phyloP scores from a whole-genome alignment of 2,888 invertebrate species.

The Lepeophtheirus nordmannii region DNA sequence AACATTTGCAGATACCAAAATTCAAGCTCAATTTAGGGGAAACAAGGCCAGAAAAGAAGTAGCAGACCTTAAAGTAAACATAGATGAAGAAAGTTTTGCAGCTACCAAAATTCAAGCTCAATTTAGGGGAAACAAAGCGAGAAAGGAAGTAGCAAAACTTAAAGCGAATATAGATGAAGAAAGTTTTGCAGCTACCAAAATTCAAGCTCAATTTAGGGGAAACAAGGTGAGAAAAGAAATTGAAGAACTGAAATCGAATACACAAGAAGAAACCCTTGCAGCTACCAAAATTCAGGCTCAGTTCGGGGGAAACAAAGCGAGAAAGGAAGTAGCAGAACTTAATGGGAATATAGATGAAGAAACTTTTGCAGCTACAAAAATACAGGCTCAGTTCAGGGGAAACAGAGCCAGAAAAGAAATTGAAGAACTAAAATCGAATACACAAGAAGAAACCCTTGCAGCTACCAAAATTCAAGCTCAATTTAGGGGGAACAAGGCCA shows the following conservation, averaged over 20 bases:
- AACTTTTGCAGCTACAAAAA: not conserved
- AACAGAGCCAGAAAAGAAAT: not conserved
- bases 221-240: not conserved
- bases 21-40: not conserved
- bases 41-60: not conserved
- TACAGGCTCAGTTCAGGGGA: not conserved
- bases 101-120: not conserved
- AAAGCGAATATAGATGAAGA: not conserved
- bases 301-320: slow-evolving; percentile 4
- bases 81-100: slow-evolving; percentile 2
- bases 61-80: not conserved
- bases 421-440: not conserved
- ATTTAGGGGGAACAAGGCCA: not conserved
- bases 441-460: not conserved
- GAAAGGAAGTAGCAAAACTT: not conserved
- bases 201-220: slow-evolving; percentile 11
- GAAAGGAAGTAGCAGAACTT: not conserved
- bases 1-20: not conserved
- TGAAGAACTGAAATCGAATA: not conserved
- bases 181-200: slow-evolving; percentile 9
- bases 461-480: not conserved
- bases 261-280: not conserved
- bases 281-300: slow-evolving; percentile 16
- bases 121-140: not conserved
- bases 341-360: not conserved